These are phyloP conservation scores for Tragelaphus buxtoni DNA, from an alignment of 2,113 vertebrate species.

Conservation along the genomic window DNA sequence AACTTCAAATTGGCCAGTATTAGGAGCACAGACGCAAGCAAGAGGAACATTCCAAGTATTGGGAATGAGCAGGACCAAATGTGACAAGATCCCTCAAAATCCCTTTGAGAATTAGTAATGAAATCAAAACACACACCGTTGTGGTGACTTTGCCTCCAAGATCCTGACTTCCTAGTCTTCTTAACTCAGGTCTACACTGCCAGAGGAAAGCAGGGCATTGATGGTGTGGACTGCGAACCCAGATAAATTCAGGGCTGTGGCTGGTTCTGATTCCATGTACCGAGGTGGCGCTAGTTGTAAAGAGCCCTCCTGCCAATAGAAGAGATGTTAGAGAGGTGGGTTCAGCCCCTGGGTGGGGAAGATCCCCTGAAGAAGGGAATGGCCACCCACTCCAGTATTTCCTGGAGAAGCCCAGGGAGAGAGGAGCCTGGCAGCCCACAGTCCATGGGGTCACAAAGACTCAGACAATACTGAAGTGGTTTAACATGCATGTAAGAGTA, in stretches of 20 bases:
- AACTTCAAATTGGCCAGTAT: background rate
- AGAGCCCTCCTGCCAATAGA: background rate
- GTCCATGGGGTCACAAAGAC: background rate
- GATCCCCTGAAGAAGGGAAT: background rate
- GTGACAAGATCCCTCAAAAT: background rate
- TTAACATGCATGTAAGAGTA: background rate
- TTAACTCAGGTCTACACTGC: background rate
- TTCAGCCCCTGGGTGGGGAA: background rate
- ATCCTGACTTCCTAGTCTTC: background rate
- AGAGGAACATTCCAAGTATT: background rate
- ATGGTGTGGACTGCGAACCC: background rate
- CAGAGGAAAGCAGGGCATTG: background rate
- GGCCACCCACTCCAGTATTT: background rate
- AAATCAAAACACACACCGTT: background rate
- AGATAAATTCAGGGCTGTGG: no score
- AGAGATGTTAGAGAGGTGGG: background rate
- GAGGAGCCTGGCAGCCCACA: background rate
- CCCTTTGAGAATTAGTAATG: background rate
- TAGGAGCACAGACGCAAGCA: rapidly evolving
- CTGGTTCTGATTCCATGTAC: background rate
- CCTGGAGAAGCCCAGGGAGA: background rate
- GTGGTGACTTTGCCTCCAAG: background rate
- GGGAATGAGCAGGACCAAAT: background rate
- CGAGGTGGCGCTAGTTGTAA: background rate
- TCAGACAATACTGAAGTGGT: background rate